A percentile compares a stretch with the other conserved stretches of the same genome.
Evolutionary conservation across 2,113 vertebrate species (phyloP).

Genomic region (Hirundichthys speculiger): DNA sequence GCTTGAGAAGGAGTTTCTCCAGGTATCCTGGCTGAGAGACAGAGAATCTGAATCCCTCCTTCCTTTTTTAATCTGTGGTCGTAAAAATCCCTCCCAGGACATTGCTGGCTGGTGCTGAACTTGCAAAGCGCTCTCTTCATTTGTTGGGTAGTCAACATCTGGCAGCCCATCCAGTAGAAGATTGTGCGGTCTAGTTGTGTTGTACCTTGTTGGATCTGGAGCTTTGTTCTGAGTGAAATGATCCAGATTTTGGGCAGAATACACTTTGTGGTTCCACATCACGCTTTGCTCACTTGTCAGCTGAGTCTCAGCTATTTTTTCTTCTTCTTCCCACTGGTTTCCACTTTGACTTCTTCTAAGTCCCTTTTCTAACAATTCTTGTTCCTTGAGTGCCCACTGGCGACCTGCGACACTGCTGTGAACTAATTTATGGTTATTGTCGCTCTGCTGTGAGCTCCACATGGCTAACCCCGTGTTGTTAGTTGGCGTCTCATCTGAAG

Average conservation of each 20-base stretch:
- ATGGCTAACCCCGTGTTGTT: background rate
- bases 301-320: conserved; percentile 14
- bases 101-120: background rate
- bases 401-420: background rate
- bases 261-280: conserved; percentile 37
- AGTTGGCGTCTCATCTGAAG: background rate
- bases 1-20: conserved; percentile 26
- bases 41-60: conserved; percentile 28
- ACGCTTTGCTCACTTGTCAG: conserved; percentile 24
- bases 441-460: background rate
- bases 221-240: background rate
- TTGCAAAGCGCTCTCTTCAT: conserved; percentile 25
- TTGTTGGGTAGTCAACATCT: conserved; percentile 62
- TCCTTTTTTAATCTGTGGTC: background rate
- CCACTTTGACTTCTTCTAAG: conserved; percentile 8
- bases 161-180: conserved; percentile 48
- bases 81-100: conserved; percentile 1
- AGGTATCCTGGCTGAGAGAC: conserved; percentile 7
- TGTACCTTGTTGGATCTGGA: conserved; percentile 9
- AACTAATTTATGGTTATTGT: background rate
- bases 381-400: background rate
- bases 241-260: conserved; percentile 9
- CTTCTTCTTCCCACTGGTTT: conserved; percentile 30
- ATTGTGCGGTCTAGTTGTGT: conserved; percentile 15
- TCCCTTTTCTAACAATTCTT: conserved; percentile 57